Evolutionary conservation across 1,140 invertebrate species (phyloP).

Genomic region (Drosophila ananassae): DNA sequence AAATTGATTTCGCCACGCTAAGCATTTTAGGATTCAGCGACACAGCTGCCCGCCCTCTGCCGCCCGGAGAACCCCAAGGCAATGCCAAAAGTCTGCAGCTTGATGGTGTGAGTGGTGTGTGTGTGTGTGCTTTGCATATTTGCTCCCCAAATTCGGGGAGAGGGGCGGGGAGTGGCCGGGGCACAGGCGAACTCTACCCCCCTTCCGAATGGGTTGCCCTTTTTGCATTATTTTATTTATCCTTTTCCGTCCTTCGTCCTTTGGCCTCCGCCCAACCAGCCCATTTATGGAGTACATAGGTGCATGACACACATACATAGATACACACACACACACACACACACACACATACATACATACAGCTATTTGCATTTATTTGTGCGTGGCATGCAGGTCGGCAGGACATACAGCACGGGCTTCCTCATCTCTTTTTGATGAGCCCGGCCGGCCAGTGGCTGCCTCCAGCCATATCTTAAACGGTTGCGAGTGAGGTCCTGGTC

Average conservation of each 20-base stretch:
- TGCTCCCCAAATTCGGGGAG: conserved; percentile 9
- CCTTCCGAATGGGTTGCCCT: conserved; percentile 19
- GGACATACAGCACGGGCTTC: not conserved
- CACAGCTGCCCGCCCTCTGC: conserved; percentile 10
- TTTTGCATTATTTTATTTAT: conserved; percentile 50
- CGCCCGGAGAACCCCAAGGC: conserved; percentile 13
- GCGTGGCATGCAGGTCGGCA: conserved; percentile 9
- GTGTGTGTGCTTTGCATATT: conserved; percentile 56
- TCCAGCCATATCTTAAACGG: conserved; percentile 63
- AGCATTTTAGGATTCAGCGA: conserved; percentile 65
- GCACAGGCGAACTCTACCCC: not conserved
- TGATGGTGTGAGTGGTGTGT: conserved; percentile 8
- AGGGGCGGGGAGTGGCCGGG: not conserved
- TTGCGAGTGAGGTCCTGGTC: conserved; percentile 31
- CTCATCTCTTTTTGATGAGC: conserved; percentile 58
- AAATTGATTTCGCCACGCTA: conserved; percentile 74
- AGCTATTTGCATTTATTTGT: conserved; percentile 14
- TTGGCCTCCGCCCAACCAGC: not conserved
- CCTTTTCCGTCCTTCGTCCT: conserved; percentile 17
- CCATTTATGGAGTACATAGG: conserved; percentile 26
- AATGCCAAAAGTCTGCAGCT: conserved; percentile 22
- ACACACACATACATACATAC: no score
- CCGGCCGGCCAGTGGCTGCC: conserved; percentile 56
- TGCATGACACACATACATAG: conserved; percentile 4
- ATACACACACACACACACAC: no score